Evolutionary conservation across 2,888 invertebrate species (phyloP), one percentile per base, ranked within the genome.

Genomic region (Quadroppia sp.): DNA sequence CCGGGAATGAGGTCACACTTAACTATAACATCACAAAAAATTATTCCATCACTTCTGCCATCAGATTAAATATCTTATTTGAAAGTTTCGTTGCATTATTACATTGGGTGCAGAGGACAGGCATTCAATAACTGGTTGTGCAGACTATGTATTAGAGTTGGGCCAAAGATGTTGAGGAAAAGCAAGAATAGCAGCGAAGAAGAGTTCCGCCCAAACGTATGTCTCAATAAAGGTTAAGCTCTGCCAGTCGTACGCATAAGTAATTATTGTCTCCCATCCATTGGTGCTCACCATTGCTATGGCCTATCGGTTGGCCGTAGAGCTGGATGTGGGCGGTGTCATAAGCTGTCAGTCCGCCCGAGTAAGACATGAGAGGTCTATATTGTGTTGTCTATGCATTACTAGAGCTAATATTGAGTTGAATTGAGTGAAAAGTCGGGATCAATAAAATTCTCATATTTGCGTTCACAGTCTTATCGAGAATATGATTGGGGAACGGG

Each of bases 351-450:
- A 69, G 69, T 69, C 69, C 69, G 69, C 69, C 69, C 69, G 23
- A 69, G 25, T 69, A 69, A 69, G 69, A 69, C 69, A 69, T 69
- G 28, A 69, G 69, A 69, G 40, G 69, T 69, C 69, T 69, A 69
- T 69, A 69, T 69, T 69, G 69, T 69, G 20, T 36, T 28, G 28
- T 64, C 23, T 42, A 69, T 69, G 69, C 69, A 69, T 69, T 69
- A 69, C 69, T 69, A 23, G 42, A 42, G 42, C 42, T 69, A 69
- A 69, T 69, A 69, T 42, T 64, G 64, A 32, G 64, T 40, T 69
- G 42, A 42, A 69, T 40, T 69, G 69, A 69, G 69, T 64, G 28
- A 69, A 25, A 69, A 42, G 42, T 42, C 45, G 32, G 36, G 42
- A 69, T 25, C 45, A 40, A 59, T 30, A 59, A 42, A 69, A 45